phyloP scores from a whole-genome alignment of 2,113 vertebrate genomes.

The Eleginops maclovinus region DNA sequence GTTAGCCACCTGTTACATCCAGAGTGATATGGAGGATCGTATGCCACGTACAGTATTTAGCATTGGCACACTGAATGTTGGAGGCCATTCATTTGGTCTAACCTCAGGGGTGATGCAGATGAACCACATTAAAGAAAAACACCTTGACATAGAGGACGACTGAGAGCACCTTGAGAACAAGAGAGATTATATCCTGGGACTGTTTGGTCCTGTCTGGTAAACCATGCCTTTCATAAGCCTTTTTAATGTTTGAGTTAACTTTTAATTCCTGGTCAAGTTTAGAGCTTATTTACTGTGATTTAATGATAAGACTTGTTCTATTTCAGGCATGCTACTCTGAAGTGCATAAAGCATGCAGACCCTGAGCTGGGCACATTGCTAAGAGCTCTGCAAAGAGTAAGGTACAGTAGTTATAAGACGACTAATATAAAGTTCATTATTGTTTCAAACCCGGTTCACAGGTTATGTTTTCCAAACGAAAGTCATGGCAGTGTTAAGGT shows the following conservation, averaged over 20 bases:
- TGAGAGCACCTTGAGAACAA: conserved; percentile 73
- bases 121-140: conserved; percentile 81
- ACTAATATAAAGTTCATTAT: conserved; percentile 48
- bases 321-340: conserved; percentile 74
- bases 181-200: conserved; percentile 56
- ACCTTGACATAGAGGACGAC: conserved; percentile 61
- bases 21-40: conserved; percentile 70
- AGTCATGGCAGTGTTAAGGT: conserved; percentile 68
- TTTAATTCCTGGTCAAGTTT: conserved; percentile 38
- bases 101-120: conserved; percentile 61
- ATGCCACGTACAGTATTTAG: conserved; percentile 51
- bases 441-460: conserved; percentile 49
- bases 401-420: conserved; percentile 52
- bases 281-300: conserved; percentile 62
- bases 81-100: conserved; percentile 55
- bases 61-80: conserved; percentile 43
- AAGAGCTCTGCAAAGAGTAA: conserved; percentile 58
- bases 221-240: conserved; percentile 12
- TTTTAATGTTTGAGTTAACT: conserved; percentile 25
- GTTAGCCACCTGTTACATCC: conserved; percentile 67
- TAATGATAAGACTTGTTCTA: conserved; percentile 57
- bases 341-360: conserved; percentile 70
- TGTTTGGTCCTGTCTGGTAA: conserved; percentile 49
- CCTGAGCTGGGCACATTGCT: conserved; percentile 62
- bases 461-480: conserved; percentile 44